Evolutionary conservation across 2,888 invertebrate genomes (phyloP).

Genomic region (Ischnus inquisitorius): DNA sequence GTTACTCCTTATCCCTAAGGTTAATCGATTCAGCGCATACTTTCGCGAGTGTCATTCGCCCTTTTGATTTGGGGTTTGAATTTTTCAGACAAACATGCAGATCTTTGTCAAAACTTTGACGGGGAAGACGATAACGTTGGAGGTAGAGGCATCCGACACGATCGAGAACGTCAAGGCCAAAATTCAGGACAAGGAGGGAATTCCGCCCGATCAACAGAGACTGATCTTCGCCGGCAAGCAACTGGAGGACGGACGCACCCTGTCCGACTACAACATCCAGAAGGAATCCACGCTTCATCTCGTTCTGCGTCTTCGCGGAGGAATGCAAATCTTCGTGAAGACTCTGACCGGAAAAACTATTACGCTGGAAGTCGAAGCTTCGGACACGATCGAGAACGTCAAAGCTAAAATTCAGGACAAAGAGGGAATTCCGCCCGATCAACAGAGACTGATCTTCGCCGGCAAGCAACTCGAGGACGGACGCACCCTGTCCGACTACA

Average conservation of each 20-base stretch:
- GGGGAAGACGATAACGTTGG: slow-evolving; percentile 69
- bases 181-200: no score
- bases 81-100: slow-evolving; percentile 76
- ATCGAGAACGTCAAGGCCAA: slow-evolving; percentile 18
- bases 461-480: slow-evolving; percentile 71
- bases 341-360: slow-evolving; percentile 72
- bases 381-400: slow-evolving; percentile 71
- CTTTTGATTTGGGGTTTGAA: slow-evolving; percentile 24
- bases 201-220: no score
- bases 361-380: slow-evolving; percentile 71
- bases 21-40: not conserved
- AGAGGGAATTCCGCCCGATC: slow-evolving; percentile 71
- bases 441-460: slow-evolving; percentile 70
- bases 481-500: slow-evolving; percentile 68
- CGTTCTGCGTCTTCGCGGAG: slow-evolving; percentile 69
- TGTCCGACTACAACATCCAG: slow-evolving; percentile 70
- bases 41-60: not conserved
- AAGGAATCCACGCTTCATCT: slow-evolving; percentile 71
- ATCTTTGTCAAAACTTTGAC: slow-evolving; percentile 62
- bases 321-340: slow-evolving; percentile 72
- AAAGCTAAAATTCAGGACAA: slow-evolving; percentile 73
- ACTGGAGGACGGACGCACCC: slow-evolving; percentile 68
- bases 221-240: slow-evolving; percentile 68
- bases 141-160: slow-evolving; percentile 48
- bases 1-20: not conserved